phyloP scores from a whole-genome alignment of 2,888 invertebrate genomes.

The Archaeoteleia sp. region DNA sequence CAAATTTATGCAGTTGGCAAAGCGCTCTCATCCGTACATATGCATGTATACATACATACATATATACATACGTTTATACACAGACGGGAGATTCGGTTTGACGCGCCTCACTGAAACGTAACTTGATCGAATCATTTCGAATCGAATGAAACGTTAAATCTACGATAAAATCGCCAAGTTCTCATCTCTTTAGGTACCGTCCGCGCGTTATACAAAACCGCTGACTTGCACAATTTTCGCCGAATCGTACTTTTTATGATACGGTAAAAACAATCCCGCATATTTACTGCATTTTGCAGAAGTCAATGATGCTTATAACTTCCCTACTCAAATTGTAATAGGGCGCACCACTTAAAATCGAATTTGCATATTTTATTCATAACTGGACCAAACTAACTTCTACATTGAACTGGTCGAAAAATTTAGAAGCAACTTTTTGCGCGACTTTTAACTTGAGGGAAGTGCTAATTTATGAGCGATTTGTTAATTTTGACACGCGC shows the following conservation, averaged over 20 bases:
- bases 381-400: constrained; percentile 26
- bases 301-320: constrained; percentile 24
- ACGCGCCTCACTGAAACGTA: constrained; percentile 17
- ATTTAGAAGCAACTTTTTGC: too few relatives aligned
- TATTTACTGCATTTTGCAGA: neutral
- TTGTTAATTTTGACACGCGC: too few relatives aligned
- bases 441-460: too few relatives aligned
- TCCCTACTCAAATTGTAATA: constrained; percentile 16
- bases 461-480: too few relatives aligned
- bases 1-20: constrained; percentile 29
- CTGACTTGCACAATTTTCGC: constrained; percentile 7
- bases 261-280: neutral
- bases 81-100: constrained; percentile 12
- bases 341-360: constrained; percentile 14
- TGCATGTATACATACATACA: constrained; percentile 7
- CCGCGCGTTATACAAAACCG: constrained; percentile 7
- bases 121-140: constrained; percentile 38
- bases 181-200: constrained; percentile 8
- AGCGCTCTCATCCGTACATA: constrained; percentile 8
- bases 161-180: constrained; percentile 16
- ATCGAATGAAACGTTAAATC: constrained; percentile 35
- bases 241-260: constrained; percentile 13
- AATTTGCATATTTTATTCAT: constrained; percentile 24
- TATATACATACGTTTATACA: constrained; percentile 1
- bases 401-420: too few relatives aligned